These are phyloP conservation scores for Microcebus jonahi DNA, from an alignment of 2,113 vertebrate species.

Conservation along the genomic window DNA sequence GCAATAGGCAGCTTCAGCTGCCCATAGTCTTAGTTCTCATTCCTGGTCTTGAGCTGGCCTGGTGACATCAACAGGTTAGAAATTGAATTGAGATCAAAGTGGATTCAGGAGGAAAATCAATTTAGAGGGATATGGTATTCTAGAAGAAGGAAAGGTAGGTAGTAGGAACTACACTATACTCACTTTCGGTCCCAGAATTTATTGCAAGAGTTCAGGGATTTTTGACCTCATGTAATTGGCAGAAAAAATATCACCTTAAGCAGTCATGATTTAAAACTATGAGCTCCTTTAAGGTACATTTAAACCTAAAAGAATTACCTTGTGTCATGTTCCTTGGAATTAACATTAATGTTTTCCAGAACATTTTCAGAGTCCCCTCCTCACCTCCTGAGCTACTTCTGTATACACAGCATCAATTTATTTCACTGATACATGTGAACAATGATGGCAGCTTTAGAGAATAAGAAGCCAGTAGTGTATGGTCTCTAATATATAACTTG, in stretches of 20 bases:
- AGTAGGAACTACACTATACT: not conserved
- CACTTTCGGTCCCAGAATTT: not conserved
- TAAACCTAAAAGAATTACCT: not conserved
- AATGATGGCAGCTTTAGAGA: fast-evolving
- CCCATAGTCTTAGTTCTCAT: not conserved
- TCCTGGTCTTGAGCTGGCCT: not conserved
- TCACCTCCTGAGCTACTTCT: not conserved
- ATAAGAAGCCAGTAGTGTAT: not conserved
- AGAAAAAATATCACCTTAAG: not conserved
- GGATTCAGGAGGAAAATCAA: not conserved
- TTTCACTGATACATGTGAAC: fast-evolving
- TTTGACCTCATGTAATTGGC: not conserved
- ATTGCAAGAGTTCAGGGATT: not conserved
- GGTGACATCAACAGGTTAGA: not conserved
- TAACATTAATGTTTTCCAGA: not conserved
- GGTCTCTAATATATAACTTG: not conserved
- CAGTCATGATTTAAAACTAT: not conserved
- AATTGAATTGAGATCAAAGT: not conserved
- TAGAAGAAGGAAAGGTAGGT: not conserved
- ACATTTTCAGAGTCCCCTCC: not conserved
- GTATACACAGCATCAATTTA: fast-evolving
- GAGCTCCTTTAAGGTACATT: not conserved
- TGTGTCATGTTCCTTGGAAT: not conserved
- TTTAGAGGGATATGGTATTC: not conserved
- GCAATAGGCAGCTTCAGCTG: not conserved